A percentile compares a stretch with the other conserved stretches of the same genome.
These are phyloP conservation scores for Prionailurus viverrinus DNA, from an alignment of 2,113 vertebrate species.

Conservation along the genomic window DNA sequence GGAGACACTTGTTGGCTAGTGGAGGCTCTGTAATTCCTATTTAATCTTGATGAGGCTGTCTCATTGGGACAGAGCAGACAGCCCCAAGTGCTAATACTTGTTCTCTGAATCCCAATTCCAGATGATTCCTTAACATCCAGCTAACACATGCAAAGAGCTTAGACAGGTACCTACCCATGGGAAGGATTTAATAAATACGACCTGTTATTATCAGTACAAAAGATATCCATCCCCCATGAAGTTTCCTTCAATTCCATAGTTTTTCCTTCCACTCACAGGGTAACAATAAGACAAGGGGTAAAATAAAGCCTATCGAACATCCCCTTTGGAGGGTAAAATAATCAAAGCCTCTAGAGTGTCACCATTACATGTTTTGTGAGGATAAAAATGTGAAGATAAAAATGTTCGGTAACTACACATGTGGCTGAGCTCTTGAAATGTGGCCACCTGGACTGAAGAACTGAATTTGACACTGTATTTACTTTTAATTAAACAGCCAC, in stretches of 20 bases:
- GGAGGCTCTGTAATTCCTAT: neutral
- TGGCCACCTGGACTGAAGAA: neutral
- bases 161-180: neutral
- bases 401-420: neutral
- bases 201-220: neutral
- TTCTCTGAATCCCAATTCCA: neutral
- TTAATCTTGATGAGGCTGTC: neutral
- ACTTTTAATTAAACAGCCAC: neutral
- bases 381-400: neutral
- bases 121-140: neutral
- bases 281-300: neutral
- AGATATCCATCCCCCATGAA: neutral
- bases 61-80: neutral
- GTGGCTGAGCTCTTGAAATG: neutral
- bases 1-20: neutral
- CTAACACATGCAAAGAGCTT: neutral
- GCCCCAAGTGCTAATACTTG: neutral
- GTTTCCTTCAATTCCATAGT: neutral
- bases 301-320: neutral
- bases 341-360: no score
- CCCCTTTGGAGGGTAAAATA: neutral
- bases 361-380: neutral
- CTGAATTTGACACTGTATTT: neutral
- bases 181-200: neutral
- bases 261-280: conserved; percentile 6